Conservation (phyloP, 2,888 invertebrate species). For the Megalurothrips usitatus region DNA sequence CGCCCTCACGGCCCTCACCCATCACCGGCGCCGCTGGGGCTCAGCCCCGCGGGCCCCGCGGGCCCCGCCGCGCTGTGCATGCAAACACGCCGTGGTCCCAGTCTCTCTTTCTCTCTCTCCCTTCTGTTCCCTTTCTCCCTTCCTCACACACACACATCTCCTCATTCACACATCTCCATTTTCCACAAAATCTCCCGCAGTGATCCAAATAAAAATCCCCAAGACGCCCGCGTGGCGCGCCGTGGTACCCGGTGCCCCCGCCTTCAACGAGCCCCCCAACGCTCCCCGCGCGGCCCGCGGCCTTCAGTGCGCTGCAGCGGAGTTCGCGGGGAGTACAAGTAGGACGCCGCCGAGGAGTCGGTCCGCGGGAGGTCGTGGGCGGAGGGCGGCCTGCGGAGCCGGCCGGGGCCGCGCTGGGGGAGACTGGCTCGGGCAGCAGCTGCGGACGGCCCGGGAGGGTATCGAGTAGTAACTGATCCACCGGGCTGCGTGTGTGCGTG, state of each 20-base stretch:
- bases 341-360: neutral
- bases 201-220: too few relatives aligned
- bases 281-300: neutral
- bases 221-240: too few relatives aligned
- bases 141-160: neutral
- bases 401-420: neutral
- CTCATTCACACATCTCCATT: too few relatives aligned
- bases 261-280: too few relatives aligned
- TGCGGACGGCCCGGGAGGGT: neutral
- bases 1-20: slow-evolving; percentile 59
- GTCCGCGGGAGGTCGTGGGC: neutral
- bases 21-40: slow-evolving; percentile 41
- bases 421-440: neutral
- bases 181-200: too few relatives aligned
- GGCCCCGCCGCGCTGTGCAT: slow-evolving; percentile 35
- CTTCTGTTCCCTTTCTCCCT: neutral
- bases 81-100: slow-evolving; percentile 31
- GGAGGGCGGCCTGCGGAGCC: neutral
- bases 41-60: slow-evolving; percentile 30
- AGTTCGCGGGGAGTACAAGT: neutral
- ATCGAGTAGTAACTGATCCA: too few relatives aligned
- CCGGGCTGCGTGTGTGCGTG: too few relatives aligned
- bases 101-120: slow-evolving; percentile 21
- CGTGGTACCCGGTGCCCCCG: too few relatives aligned
- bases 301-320: neutral